Evolutionary conservation across 2,888 invertebrate genomes (phyloP).

Genomic region (Liposcelis brunnea): DNA sequence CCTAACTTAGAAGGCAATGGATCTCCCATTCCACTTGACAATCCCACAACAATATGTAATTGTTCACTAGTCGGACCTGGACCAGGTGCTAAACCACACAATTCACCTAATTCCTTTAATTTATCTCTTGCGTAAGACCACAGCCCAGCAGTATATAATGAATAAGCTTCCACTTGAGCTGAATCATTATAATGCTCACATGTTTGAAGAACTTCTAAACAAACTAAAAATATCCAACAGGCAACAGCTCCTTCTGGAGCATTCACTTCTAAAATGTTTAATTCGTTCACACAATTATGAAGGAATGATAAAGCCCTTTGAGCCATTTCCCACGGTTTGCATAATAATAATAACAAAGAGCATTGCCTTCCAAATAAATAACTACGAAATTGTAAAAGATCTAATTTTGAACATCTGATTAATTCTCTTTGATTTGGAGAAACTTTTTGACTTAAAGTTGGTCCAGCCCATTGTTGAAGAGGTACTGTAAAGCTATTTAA

Average conservation of each 20-base stretch:
- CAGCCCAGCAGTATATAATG: slow-evolving; percentile 67
- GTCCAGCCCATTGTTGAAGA: slow-evolving; percentile 68
- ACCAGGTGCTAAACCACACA: slow-evolving; percentile 82
- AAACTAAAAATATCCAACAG: slow-evolving; percentile 81
- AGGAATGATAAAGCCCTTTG: slow-evolving; percentile 77
- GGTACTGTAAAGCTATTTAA: slow-evolving; percentile 61
- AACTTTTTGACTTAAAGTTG: slow-evolving; percentile 45
- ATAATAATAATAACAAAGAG: slow-evolving; percentile 55
- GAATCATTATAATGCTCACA: slow-evolving; percentile 52
- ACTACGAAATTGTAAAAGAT: slow-evolving; percentile 77
- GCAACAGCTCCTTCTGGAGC: slow-evolving; percentile 68
- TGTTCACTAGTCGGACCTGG: slow-evolving; percentile 68
- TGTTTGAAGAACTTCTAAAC: slow-evolving; percentile 69
- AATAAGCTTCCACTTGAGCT: slow-evolving; percentile 49
- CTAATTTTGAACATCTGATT: slow-evolving; percentile 29
- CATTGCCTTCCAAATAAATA: slow-evolving; percentile 88
- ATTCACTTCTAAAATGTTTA: slow-evolving; percentile 60
- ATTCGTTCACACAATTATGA: slow-evolving; percentile 73
- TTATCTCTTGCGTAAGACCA: slow-evolving; percentile 81
- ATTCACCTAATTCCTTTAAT: slow-evolving; percentile 66
- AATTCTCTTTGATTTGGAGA: slow-evolving; percentile 35
- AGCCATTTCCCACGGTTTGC: slow-evolving; percentile 77
- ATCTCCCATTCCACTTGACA: slow-evolving; percentile 83
- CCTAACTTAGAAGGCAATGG: slow-evolving; percentile 33
- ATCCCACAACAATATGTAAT: slow-evolving; percentile 72